Conservation (phyloP, 2,888 invertebrate genomes). For the Ischnus inquisitorius region DNA sequence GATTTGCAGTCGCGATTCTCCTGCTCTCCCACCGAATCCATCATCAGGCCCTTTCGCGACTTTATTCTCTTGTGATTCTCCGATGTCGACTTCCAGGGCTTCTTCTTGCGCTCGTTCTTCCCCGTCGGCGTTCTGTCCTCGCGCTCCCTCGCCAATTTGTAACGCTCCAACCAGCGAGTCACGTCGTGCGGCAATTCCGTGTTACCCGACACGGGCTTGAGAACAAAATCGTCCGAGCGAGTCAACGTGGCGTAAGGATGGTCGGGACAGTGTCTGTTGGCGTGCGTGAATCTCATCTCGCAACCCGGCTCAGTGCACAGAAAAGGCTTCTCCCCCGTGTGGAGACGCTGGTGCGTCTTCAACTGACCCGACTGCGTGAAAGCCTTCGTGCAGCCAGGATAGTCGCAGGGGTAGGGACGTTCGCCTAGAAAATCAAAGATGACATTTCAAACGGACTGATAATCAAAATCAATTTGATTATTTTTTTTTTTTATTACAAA, state of each 20-base stretch:
- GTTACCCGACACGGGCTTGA: conserved; percentile 85
- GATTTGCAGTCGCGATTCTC: conserved; percentile 81
- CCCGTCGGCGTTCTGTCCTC: conserved; percentile 84
- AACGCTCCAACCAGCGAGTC: conserved; percentile 86
- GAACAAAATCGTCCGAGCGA: conserved; percentile 86
- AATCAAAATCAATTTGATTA: no score
- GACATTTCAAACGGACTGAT: not conserved
- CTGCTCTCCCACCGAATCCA: conserved; percentile 84
- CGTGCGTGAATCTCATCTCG: conserved; percentile 90
- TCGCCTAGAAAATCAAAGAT: conserved; percentile 87
- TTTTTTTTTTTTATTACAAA: no score
- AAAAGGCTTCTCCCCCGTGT: conserved; percentile 92
- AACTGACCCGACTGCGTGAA: conserved; percentile 93
- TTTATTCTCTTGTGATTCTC: conserved; percentile 86
- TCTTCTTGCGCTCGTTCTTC: conserved; percentile 85
- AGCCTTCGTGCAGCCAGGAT: conserved; percentile 90
- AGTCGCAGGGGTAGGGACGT: conserved; percentile 91
- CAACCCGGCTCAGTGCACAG: conserved; percentile 89
- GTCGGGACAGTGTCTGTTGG: conserved; percentile 91
- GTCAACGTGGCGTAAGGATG: conserved; percentile 89
- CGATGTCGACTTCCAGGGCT: conserved; percentile 84
- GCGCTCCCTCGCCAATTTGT: conserved; percentile 83
- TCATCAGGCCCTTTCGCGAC: conserved; percentile 85
- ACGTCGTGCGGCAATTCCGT: conserved; percentile 86
- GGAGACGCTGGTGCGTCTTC: conserved; percentile 92